These are phyloP conservation scores for Sarcophaga caerulescens DNA, from an alignment of 2,888 invertebrate species.

Conservation along the genomic window DNA sequence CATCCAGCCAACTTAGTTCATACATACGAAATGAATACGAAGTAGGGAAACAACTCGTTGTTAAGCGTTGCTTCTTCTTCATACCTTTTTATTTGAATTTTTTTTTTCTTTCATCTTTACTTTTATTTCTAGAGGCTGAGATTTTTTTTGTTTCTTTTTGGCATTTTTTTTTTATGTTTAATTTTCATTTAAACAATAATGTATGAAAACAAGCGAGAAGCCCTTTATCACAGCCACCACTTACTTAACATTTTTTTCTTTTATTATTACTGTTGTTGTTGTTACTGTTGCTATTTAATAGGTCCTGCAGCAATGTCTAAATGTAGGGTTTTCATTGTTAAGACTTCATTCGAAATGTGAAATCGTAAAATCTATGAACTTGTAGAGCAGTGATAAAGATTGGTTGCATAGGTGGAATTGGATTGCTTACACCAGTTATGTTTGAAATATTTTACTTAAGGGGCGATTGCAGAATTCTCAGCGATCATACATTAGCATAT, in stretches of 20 bases:
- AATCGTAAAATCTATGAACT: no score
- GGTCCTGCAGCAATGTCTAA: neutral
- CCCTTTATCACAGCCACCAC: conserved; percentile 67
- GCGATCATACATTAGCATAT: no score
- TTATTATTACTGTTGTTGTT: neutral
- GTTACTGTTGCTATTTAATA: neutral
- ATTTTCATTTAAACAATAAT: conserved; percentile 64
- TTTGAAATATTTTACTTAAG: no score
- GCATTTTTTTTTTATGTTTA: conserved; percentile 43
- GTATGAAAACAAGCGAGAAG: conserved; percentile 67
- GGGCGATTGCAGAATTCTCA: no score
- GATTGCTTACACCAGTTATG: no score
- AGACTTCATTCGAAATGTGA: no score
- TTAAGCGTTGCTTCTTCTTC: neutral
- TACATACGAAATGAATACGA: conserved; percentile 54
- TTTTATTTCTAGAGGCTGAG: conserved; percentile 8
- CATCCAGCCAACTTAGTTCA: conserved; percentile 24
- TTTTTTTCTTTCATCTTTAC: no score
- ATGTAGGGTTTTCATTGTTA: neutral
- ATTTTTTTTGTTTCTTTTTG: conserved; percentile 24
- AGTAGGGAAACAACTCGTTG: conserved; percentile 57
- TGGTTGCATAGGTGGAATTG: no score
- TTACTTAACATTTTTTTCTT: conserved; percentile 26
- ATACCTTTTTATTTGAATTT: neutral
- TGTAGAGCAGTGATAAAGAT: no score